Evolutionary conservation across 1,140 invertebrate species (phyloP).

Genomic region (Scaptomyza pallida): DNA sequence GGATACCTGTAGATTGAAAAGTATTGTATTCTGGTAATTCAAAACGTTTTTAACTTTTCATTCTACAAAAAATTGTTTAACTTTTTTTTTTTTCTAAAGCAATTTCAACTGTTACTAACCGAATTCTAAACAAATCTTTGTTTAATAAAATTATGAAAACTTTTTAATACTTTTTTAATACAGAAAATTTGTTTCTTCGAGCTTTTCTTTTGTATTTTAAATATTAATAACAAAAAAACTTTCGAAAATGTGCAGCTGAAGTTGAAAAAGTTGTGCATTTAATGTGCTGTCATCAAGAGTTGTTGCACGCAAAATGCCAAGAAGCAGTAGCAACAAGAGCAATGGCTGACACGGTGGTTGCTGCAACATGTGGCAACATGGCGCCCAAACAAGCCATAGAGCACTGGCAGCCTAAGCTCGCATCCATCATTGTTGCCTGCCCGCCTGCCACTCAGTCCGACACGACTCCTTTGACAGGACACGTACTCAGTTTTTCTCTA

Average conservation of each 20-base stretch:
- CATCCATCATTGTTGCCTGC: slow-evolving; percentile 38
- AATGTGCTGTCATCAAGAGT: slow-evolving; percentile 1
- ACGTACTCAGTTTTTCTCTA: slow-evolving; percentile 16
- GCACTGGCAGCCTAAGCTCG: slow-evolving; percentile 22
- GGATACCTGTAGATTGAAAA: too few species aligned
- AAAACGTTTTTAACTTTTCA: too few species aligned
- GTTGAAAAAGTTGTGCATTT: not conserved
- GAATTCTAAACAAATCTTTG: too few species aligned
- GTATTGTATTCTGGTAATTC: too few species aligned
- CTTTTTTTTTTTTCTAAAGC: too few species aligned
- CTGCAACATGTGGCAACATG: slow-evolving; percentile 44
- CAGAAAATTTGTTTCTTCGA: not conserved
- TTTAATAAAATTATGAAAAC: too few species aligned
- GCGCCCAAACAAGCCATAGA: slow-evolving; percentile 1
- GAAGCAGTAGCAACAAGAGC: slow-evolving; percentile 2
- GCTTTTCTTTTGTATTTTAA: not conserved
- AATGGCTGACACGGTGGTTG: slow-evolving; percentile 6
- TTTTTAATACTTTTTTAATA: not conserved
- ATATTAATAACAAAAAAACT: not conserved
- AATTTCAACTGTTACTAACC: too few species aligned
- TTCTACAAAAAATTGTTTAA: too few species aligned
- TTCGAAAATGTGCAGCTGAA: not conserved
- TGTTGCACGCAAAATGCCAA: slow-evolving; percentile 10
- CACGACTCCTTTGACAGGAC: slow-evolving; percentile 23
- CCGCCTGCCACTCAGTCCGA: too few species aligned